Evolutionary conservation across 1,140 invertebrate species (phyloP).

Genomic region (Paraescarpia echinospica): DNA sequence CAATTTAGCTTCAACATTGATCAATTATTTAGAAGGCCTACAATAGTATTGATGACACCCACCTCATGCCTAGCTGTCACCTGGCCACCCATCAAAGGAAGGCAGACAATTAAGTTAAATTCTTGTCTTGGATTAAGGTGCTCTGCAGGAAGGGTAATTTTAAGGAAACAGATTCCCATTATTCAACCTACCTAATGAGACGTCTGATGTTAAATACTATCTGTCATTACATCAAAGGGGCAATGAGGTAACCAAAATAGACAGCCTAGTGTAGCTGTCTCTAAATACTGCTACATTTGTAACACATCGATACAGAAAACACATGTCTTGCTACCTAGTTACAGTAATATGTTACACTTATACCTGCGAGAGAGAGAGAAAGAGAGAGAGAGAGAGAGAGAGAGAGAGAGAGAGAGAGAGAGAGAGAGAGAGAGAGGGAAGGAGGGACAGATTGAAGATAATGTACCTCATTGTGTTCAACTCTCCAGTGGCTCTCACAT

Average conservation of each 20-base stretch:
- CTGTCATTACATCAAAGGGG: neutral
- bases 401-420: constrained; percentile 11
- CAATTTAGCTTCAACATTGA: constrained; percentile 9
- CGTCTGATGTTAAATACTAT: neutral
- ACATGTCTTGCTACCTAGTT: neutral
- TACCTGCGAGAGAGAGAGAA: constrained; percentile 36
- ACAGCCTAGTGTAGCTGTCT: neutral
- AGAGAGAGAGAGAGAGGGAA: too few species aligned
- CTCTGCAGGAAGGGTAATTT: constrained; percentile 62
- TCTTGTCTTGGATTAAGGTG: too few species aligned
- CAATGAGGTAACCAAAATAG: neutral
- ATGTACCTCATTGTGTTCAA: neutral
- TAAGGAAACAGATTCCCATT: constrained; percentile 69
- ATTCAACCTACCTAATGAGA: constrained; percentile 54
- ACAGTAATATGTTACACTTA: too few species aligned
- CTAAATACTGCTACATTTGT: neutral
- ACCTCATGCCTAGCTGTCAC: constrained; percentile 28
- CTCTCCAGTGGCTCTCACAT: neutral
- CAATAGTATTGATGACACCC: neutral
- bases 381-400: neutral
- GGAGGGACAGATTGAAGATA: neutral
- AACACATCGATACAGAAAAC: neutral
- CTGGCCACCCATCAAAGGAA: constrained; percentile 70
- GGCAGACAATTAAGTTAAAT: constrained; percentile 83
- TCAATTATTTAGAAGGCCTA: neutral